Evolutionary conservation across 2,113 vertebrate species (phyloP), one percentile per base, ranked within the genome.

Genomic region (Stegastes partitus): DNA sequence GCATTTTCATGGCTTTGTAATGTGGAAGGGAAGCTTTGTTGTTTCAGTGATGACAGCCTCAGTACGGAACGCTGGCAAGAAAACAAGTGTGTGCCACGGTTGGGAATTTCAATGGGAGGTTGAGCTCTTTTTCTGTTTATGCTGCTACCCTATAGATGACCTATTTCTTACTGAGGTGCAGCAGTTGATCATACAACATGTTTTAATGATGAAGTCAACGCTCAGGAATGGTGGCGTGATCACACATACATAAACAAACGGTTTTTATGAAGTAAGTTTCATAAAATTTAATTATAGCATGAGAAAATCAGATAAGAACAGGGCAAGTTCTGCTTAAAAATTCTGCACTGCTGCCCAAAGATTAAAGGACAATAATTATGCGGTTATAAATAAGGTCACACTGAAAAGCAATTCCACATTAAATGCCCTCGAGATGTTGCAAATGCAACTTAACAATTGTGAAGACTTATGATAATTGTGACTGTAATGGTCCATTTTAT

Each of bases 21-120:
- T 22, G 65, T 70, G 31, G 25, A 61, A 50, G 25, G 22, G 26
- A 21, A 47, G 55, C 59, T 87, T 83, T 86, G 83, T 83, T 89
- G 79, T 77, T 86, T 5, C 63, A 34, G 55, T 42, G 74, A 82
- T 85, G 86, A 82, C 75, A 67, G 74, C 55, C 45, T 66, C n/a
- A 1, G 59, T 79, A 63, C 80, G 69, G 55, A 56, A 47, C 5
- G 23, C 67, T 84, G 77, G 74, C 89, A 82, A 22, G 57, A 79
- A 69, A 84, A 91, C 72, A 62, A 72, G 53, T 16, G 42, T 22
- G 15, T 44, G 50, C 37, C 76, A 49, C 64, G 71, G 66, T 15
- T 73, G 72, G 77, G 79, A 86, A 62, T 83, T 61, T 83, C 68
- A 84, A 44, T 37, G 42, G n/a, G 54, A 84, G 73, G 51, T 53